phyloP scores from a whole-genome alignment of 2,113 vertebrate genomes.

The Spea bombifrons region DNA sequence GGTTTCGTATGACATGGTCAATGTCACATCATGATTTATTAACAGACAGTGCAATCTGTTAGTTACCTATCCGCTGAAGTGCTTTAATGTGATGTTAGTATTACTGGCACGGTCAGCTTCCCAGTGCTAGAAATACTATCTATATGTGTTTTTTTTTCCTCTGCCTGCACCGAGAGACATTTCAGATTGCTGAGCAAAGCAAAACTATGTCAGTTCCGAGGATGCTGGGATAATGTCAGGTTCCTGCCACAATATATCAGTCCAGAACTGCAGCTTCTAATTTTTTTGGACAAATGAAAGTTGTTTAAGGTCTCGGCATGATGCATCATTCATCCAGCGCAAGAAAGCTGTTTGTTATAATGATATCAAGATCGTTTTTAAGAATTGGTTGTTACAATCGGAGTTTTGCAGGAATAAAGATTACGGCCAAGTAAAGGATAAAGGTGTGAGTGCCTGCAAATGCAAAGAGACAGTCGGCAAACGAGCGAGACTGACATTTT shows the following conservation, averaged over 20 bases:
- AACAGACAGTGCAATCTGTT: conserved; percentile 2
- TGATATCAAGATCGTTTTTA: background rate
- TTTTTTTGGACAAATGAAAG: conserved; percentile 35
- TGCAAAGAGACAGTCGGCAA: background rate
- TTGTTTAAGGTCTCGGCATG: conserved; percentile 8
- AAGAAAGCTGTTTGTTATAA: background rate
- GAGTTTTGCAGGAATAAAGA: background rate
- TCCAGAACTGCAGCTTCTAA: conserved; percentile 10
- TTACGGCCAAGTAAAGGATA: too few relatives aligned
- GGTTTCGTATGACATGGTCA: background rate
- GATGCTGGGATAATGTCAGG: conserved; percentile 35
- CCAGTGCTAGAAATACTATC: background rate
- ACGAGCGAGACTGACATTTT: background rate
- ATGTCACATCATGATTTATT: conserved; percentile 6
- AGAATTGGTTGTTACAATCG: background rate
- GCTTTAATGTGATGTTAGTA: background rate
- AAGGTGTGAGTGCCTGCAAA: too few relatives aligned
- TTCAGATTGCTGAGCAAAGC: conserved; percentile 29
- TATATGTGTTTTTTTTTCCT: background rate
- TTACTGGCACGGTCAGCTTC: background rate
- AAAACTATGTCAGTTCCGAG: background rate
- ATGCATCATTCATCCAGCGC: background rate
- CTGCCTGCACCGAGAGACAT: conserved; percentile 11
- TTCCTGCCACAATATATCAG: conserved; percentile 27
- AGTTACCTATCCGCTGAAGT: background rate